Conservation (phyloP, 2,888 invertebrate species). For the Erebia ligea region DNA sequence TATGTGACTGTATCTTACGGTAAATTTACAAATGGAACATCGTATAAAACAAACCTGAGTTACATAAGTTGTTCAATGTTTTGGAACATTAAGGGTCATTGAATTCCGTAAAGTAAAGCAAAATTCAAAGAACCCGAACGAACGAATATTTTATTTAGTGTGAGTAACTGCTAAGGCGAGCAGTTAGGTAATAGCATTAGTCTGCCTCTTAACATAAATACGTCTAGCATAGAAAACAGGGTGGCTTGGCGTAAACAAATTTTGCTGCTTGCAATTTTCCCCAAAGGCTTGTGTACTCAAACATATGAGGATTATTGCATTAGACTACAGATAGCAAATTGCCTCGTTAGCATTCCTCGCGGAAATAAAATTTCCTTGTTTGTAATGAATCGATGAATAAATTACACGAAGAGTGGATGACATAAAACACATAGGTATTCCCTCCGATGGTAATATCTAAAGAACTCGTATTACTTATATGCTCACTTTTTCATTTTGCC, state of each 20-base stretch:
- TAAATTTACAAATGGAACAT: no score
- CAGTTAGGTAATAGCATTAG: not conserved
- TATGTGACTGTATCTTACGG: no score
- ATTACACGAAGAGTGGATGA: slow-evolving; percentile 12
- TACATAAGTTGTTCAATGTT: no score
- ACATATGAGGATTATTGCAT: slow-evolving; percentile 11
- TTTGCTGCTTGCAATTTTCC: not conserved
- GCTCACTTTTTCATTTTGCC: not conserved
- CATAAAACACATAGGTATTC: slow-evolving; percentile 14
- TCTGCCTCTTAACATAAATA: not conserved
- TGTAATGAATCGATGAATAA: slow-evolving; percentile 19
- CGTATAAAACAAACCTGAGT: no score
- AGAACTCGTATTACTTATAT: no score
- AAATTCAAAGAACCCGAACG: not conserved
- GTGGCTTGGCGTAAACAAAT: slow-evolving; percentile 2
- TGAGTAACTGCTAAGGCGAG: not conserved
- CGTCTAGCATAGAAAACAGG: not conserved
- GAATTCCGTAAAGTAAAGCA: no score
- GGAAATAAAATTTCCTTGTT: slow-evolving; percentile 11
- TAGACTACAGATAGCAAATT: slow-evolving; percentile 20
- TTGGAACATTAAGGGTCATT: no score
- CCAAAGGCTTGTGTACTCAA: slow-evolving; percentile 1
- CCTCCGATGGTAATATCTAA: not conserved
- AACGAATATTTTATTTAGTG: not conserved
- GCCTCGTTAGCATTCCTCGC: slow-evolving; percentile 1